Base-by-base conservation (phyloP, 2,797 vertebrate genomes). In the Naso thynnoides region DNA sequence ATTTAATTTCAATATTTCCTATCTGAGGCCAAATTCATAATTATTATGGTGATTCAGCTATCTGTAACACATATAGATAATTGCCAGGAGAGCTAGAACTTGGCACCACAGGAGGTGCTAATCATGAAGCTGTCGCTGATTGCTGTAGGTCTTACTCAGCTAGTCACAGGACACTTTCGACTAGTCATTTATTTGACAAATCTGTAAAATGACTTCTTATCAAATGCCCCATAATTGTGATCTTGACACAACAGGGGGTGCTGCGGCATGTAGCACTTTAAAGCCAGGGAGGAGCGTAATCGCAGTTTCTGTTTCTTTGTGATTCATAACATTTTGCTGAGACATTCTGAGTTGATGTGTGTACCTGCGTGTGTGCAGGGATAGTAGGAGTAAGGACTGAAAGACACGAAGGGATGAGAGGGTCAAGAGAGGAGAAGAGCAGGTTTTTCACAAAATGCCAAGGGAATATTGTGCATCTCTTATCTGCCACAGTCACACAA, bases 401-500 rank as follows among this genome's bases (percentile, higher is more conserved):
- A 50, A 45, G 33, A 74, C 31, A 23, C 55, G 57, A 57, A 24
- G 62, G 60, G 57, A 66, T 16, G 45, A 78, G 65, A 66, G 58
- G 84, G 75, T 85, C 68, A 74, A 41, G 45, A 39, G 55, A 79
- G 38, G 45, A 53, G 70, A 63, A 24, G 36, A 68, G 44, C 8
- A 5, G 8, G 3, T 66, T 2, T 47, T 64, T 76, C 48, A 24
- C 45, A 26, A 77, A 86, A 87, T 81, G 70, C 64, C 83, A 82
- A 39, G 9, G 39, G 50, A 84, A 81, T 64, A 73, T 55, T 78
- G 49, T 75, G 55, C 36, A 50, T 52, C 33, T 79, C 81, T 85
- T 86, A 89, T 87, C 79, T 73, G 69, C 58, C 59, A 68, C 47
- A 72, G 78, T 75, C 85, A 76, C 76, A 73, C 68, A 57, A 73